Conservation (phyloP, 2,797 vertebrate species). For the Bradypodion pumilum region DNA sequence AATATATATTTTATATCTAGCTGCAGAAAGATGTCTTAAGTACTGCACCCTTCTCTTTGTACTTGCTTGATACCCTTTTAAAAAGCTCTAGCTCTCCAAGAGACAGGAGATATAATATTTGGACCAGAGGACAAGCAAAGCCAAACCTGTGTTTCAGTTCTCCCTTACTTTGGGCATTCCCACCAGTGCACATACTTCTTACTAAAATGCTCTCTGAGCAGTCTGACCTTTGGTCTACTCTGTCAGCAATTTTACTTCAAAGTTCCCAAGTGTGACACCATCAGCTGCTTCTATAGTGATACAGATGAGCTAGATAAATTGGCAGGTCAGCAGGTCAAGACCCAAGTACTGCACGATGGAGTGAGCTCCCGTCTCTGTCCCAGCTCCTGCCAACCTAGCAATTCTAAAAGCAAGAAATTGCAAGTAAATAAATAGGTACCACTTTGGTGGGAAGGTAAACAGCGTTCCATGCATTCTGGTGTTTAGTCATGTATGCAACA, state of each 20-base stretch:
- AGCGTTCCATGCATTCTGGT: too few species aligned
- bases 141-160: not conserved
- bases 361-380: too few species aligned
- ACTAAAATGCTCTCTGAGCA: not conserved
- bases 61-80: accelerated
- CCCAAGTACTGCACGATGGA: too few species aligned
- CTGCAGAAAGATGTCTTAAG: not conserved
- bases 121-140: not conserved
- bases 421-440: too few species aligned
- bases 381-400: too few species aligned
- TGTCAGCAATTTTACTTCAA: not conserved
- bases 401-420: too few species aligned
- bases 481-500: too few species aligned
- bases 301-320: too few species aligned
- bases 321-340: too few species aligned
- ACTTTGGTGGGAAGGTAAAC: too few species aligned
- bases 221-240: slow-evolving; percentile 12
- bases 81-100: not conserved
- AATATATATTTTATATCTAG: not conserved
- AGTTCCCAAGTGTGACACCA: not conserved
- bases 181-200: not conserved
- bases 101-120: not conserved
- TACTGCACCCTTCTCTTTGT: accelerated
- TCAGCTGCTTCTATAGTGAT: too few species aligned
- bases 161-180: not conserved